A percentile compares a stretch with the other conserved stretches of the same genome.
Conservation (phyloP, 2,113 vertebrate genomes). For the Scortum barcoo region DNA sequence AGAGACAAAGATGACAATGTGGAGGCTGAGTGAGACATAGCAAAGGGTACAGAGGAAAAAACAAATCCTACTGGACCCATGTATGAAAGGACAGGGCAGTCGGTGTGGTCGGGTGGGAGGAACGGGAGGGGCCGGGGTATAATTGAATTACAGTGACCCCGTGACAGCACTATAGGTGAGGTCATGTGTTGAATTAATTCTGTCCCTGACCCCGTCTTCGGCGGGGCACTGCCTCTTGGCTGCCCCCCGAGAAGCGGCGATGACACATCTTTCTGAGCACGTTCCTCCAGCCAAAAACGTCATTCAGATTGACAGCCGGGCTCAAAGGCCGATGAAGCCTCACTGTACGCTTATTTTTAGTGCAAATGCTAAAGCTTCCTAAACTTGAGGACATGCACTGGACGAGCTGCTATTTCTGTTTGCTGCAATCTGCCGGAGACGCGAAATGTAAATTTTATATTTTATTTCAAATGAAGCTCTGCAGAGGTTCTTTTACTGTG, state of each 20-base stretch:
- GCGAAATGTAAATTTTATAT: slow-evolving; percentile 40
- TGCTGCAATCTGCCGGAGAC: slow-evolving; percentile 38
- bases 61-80: slow-evolving; percentile 53
- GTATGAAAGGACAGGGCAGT: slow-evolving; percentile 43
- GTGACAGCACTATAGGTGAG: slow-evolving; percentile 75
- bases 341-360: slow-evolving; percentile 42
- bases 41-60: slow-evolving; percentile 54
- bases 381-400: slow-evolving; percentile 18
- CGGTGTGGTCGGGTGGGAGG: slow-evolving; percentile 31
- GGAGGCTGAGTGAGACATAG: slow-evolving; percentile 37
- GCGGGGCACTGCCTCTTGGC: slow-evolving; percentile 44
- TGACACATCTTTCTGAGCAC: slow-evolving; percentile 58
- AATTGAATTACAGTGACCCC: slow-evolving; percentile 83
- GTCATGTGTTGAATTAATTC: slow-evolving; percentile 82
- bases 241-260: slow-evolving; percentile 34
- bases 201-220: slow-evolving; percentile 73
- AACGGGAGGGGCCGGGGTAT: slow-evolving; percentile 46
- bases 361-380: slow-evolving; percentile 16
- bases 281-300: slow-evolving; percentile 53
- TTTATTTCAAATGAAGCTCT: slow-evolving; percentile 33
- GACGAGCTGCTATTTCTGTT: slow-evolving; percentile 37
- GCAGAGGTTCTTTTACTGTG: neutral
- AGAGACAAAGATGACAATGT: slow-evolving; percentile 43
- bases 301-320: slow-evolving; percentile 63
- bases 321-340: slow-evolving; percentile 32